Conservation (phyloP, 2,113 vertebrate genomes). For the Rostratula benghalensis region DNA sequence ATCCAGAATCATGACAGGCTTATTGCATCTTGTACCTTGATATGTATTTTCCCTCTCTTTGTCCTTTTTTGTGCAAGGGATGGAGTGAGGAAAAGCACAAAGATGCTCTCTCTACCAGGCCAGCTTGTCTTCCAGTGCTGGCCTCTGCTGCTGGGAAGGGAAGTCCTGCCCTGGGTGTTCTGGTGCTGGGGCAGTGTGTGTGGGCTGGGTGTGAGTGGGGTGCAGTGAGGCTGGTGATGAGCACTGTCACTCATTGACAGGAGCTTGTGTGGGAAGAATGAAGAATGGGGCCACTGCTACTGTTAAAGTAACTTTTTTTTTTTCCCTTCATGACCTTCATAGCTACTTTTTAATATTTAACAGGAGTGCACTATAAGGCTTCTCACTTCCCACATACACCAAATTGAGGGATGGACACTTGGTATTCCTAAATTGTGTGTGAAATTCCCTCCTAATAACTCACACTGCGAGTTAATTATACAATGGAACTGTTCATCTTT, state of each 20-base stretch:
- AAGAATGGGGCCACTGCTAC: not conserved
- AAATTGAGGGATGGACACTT: not conserved
- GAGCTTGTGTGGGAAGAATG: not conserved
- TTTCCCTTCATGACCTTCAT: not conserved
- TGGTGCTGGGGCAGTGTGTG: rapidly evolving
- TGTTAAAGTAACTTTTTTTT: not conserved
- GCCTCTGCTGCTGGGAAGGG: rapidly evolving
- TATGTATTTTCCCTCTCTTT: too few species aligned
- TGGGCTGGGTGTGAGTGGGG: not conserved
- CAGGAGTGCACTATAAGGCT: not conserved
- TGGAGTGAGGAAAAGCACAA: not conserved
- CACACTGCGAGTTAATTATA: rapidly evolving
- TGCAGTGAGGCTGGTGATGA: not conserved
- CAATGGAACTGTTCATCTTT: not conserved
- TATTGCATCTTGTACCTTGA: too few species aligned
- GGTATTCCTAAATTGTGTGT: rapidly evolving
- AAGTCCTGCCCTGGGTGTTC: rapidly evolving
- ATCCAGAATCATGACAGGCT: rapidly evolving
- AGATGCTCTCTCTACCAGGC: not conserved
- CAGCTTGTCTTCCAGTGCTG: not conserved
- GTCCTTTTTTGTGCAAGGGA: not conserved
- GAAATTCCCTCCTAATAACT: not conserved
- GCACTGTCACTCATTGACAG: not conserved
- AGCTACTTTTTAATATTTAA: not conserved
- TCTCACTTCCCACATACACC: not conserved